Evolutionary conservation across 1,140 invertebrate species (phyloP).

Genomic region (Neotoxoptera formosana): DNA sequence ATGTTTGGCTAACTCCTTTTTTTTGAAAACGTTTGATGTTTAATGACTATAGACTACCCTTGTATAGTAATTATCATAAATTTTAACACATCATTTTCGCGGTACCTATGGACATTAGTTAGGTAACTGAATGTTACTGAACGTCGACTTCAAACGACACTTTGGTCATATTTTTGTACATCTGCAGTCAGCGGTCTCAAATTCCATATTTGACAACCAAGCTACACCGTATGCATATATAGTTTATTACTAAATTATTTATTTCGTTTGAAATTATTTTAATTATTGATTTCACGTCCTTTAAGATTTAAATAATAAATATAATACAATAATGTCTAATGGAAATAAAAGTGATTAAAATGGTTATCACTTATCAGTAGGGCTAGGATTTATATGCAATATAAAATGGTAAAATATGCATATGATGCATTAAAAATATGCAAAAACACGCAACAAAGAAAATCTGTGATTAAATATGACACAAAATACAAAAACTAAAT

Average conservation of each 20-base stretch:
- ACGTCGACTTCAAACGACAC: neutral
- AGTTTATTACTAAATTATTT: neutral
- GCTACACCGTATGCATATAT: neutral
- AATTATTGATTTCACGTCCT: neutral
- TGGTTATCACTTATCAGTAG: neutral
- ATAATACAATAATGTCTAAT: neutral
- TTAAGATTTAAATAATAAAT: neutral
- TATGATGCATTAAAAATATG: too few relatives aligned
- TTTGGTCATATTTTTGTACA: neutral
- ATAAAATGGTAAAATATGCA: too few relatives aligned
- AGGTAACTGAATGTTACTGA: neutral
- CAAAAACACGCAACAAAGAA: too few relatives aligned
- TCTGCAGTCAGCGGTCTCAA: neutral
- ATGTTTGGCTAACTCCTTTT: neutral
- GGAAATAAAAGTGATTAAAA: neutral
- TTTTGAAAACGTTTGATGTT: neutral
- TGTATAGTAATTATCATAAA: neutral
- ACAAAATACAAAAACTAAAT: too few relatives aligned
- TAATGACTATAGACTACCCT: too few relatives aligned
- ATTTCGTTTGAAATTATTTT: neutral
- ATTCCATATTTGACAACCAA: neutral
- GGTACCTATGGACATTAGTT: neutral
- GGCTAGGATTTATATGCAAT: too few relatives aligned
- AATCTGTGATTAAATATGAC: too few relatives aligned
- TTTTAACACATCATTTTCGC: neutral